phyloP scores from a whole-genome alignment of 2,113 vertebrate species.

The Tringa solitaria region DNA sequence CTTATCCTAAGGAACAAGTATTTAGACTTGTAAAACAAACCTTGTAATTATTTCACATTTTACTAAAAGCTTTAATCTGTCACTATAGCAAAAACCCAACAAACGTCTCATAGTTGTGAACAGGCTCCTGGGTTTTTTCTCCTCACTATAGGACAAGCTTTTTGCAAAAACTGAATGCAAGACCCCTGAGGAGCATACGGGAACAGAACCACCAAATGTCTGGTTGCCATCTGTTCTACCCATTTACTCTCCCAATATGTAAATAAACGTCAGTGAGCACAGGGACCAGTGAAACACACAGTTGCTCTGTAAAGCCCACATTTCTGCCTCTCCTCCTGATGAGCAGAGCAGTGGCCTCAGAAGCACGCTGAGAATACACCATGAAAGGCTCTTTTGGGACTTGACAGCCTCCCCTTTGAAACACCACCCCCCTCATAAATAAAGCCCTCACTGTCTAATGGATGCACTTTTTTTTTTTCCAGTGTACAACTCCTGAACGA shows the following conservation, averaged over 20 bases:
- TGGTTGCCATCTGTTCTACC: slow-evolving; percentile 83
- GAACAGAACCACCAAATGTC: slow-evolving; percentile 71
- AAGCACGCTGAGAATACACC: slow-evolving; percentile 69
- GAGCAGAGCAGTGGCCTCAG: slow-evolving; percentile 71
- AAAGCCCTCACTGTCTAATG: slow-evolving; percentile 72
- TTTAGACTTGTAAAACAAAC: slow-evolving; percentile 53
- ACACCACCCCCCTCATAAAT: slow-evolving; percentile 64
- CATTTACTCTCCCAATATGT: slow-evolving; percentile 76
- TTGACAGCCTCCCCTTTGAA: slow-evolving; percentile 67
- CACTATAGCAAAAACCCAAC: slow-evolving; percentile 55
- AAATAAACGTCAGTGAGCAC: slow-evolving; percentile 78
- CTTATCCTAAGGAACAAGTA: slow-evolving; percentile 6
- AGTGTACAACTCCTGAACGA: slow-evolving; percentile 67
- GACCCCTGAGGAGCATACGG: slow-evolving; percentile 70
- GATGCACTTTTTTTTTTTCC: slow-evolving; percentile 64
- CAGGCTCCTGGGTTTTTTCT: slow-evolving; percentile 51
- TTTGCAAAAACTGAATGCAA: slow-evolving; percentile 70
- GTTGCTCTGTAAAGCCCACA: slow-evolving; percentile 75
- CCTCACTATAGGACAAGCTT: slow-evolving; percentile 62
- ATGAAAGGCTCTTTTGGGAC: slow-evolving; percentile 66
- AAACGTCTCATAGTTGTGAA: slow-evolving; percentile 52
- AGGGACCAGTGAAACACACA: slow-evolving; percentile 68
- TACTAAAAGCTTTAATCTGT: slow-evolving; percentile 61
- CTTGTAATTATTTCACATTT: slow-evolving; percentile 60
- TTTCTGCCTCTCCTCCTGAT: slow-evolving; percentile 74